Evolutionary conservation across 2,888 invertebrate genomes (phyloP), one percentile per base, ranked within the genome.

Genomic region (Agonopterix subpropinquella): DNA sequence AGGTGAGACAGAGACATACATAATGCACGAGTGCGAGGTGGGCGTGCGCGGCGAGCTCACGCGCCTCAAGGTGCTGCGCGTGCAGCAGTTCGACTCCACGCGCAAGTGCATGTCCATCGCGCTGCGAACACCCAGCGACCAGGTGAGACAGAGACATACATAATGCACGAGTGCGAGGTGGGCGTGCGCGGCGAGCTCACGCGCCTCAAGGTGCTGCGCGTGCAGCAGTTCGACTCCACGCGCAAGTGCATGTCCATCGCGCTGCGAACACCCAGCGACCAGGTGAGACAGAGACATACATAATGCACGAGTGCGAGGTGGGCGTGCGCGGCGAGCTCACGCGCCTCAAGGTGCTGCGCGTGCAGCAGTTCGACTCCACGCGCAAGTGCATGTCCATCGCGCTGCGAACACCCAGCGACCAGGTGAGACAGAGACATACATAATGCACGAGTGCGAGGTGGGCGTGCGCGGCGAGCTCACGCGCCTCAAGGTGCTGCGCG

Each of bases 51-150:
- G 91, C 8, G 92, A 93, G 65, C 64, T 82, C 18, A 52, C 69
- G 41, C 64, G 65, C 47, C 55, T 80, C 46, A 73, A 71, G 49
- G 91, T 94, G 64, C 81, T 94, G 49, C 89, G 93, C 52, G 91
- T 96, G 45, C 91, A 99, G 65, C 96, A 96, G 48, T 99, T 99
- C 79, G 98, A 99, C 87, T 94, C 98, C 1, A 92, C 91, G 52
- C 90, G 99, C 55, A 98, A 98, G 80, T 93, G 98, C 72, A 99
- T 99, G 99, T 98, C 98, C n/a, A 92, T 99, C 42, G 93, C 98
- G 36, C 89, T 98, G 4, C 90, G 92, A 51, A 92, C 93, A 73
- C 92, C 92, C 0, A 66, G 55, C 1, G 84, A 82, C 53, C 86
- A 86, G 80, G 42, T 42, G 42, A 11, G 42, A 42, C n/a, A 1